Evolutionary conservation across 2,888 invertebrate genomes (phyloP).

Genomic region (Diadegma fenestrale): DNA sequence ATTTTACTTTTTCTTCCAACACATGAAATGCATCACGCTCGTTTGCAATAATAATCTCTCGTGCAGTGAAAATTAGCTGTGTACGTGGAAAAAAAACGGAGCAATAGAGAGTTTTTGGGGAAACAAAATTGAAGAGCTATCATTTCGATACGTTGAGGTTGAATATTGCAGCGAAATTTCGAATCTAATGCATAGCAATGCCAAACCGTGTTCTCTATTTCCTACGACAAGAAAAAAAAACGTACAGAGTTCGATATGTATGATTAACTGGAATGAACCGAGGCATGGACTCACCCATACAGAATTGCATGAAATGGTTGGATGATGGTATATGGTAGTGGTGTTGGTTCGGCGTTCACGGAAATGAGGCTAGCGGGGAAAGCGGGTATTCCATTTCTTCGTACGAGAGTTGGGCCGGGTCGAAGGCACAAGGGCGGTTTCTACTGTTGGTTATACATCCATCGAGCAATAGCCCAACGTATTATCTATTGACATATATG

Average conservation of each 20-base stretch:
- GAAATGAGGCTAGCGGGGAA: slow-evolving; percentile 44
- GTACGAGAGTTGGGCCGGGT: slow-evolving; percentile 10
- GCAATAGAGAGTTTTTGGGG: background rate
- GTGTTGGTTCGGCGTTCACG: slow-evolving; percentile 4
- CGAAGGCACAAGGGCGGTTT: slow-evolving; percentile 32
- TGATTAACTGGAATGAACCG: slow-evolving; percentile 57
- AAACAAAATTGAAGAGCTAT: background rate
- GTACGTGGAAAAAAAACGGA: background rate
- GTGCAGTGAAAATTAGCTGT: slow-evolving; percentile 5
- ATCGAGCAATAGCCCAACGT: slow-evolving; percentile 52
- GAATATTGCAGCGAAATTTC: background rate
- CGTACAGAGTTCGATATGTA: background rate
- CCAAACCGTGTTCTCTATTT: background rate
- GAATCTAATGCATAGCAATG: background rate
- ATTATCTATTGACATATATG: slow-evolving; percentile 18
- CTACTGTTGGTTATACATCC: slow-evolving; percentile 44
- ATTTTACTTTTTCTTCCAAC: slow-evolving; percentile 32
- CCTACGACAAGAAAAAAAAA: slow-evolving; percentile 15
- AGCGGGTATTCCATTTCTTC: background rate
- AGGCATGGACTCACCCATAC: slow-evolving; percentile 46
- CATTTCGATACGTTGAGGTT: background rate
- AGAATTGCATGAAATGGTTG: slow-evolving; percentile 23
- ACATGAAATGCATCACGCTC: slow-evolving; percentile 21
- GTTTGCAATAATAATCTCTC: background rate
- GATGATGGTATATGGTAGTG: slow-evolving; percentile 1